Base-by-base conservation (phyloP, 35 echinoderm and acorn worm genomes). In the Apostichopus parvimensis region DNA sequence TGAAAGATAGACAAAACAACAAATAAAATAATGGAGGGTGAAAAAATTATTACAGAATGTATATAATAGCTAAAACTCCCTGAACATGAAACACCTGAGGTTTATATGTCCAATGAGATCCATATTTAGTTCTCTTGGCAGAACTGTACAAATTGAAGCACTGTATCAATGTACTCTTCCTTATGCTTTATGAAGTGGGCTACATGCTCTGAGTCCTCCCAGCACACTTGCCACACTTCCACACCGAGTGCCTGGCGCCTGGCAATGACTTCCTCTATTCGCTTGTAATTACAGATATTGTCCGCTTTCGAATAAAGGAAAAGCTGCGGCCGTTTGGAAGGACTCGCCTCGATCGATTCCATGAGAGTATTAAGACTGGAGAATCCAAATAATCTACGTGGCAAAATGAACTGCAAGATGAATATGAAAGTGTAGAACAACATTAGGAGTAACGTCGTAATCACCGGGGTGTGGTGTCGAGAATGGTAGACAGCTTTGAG, bases 271-370 rank as follows among this genome's bases (percentile, higher is more conserved):
- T 92, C 89, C 24, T 94, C 93, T 17, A 99, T 65, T 11, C n/a
- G 26, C 54, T 54, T 78, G 61, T 78, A 96, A 12, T 87, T 71
- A 77, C 92, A 90, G 28, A 99, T 14, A 6, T 57, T 57, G 78
- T 99, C 97, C 59, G 53, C 73, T 80, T 93, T 95, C 9, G 97
- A 99, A 80, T 99, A 99, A 10, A 99, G 81, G 70, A 93, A 95
- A 25, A 96, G 91, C 65, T 94, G 95, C 1, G 97, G 97, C 24
- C 73, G 94, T 5, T 83, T 75, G 12, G 90, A 78, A 5, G 34
- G 90, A 83, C 91, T 93, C 9, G 77, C 18, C 53, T 92, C 91
- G 11, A 96, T 60, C 8, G 90, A 86, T 53, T 88, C 62, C 53
- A 96, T 53, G 17, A 62, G 79, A 6, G 79, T 70, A 61, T 21